phyloP scores from a whole-genome alignment of 1,140 invertebrate genomes.

The Brachionus manjavacas region DNA sequence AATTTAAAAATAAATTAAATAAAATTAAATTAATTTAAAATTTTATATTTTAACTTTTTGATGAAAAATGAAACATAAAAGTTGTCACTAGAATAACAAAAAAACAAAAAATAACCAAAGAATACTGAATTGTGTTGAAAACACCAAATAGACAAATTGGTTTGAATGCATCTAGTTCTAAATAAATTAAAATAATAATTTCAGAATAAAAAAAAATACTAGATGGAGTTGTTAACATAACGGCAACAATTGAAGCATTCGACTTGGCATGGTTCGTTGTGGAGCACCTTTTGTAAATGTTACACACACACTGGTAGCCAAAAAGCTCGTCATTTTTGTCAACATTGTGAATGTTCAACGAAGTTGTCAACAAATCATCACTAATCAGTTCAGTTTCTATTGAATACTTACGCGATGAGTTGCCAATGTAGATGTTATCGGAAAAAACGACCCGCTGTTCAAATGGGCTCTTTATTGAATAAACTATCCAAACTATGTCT shows the following conservation, averaged over 20 bases:
- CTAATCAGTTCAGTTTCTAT: not conserved
- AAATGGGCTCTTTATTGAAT: not conserved
- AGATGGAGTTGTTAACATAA: not conserved
- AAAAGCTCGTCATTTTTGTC: not conserved
- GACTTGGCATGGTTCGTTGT: conserved; percentile 37
- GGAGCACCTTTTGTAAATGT: conserved; percentile 35
- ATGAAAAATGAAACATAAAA: conserved; percentile 1
- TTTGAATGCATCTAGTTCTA: not conserved
- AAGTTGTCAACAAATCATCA: not conserved
- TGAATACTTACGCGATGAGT: conserved; percentile 35
- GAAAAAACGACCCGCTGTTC: conserved; percentile 30
- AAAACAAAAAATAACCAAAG: not conserved
- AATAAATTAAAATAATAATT: not conserved
- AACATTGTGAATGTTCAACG: conserved; percentile 20
- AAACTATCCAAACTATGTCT: conserved; percentile 37
- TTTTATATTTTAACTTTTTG: not conserved
- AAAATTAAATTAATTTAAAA: not conserved
- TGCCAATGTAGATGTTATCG: conserved; percentile 19
- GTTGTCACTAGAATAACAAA: not conserved
- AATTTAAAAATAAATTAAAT: not conserved
- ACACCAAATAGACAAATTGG: not conserved
- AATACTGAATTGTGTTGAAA: conserved; percentile 17
- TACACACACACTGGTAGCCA: conserved; percentile 38
- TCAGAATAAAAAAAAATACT: not conserved
- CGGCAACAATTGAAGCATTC: conserved; percentile 17